Evolutionary conservation across 2,888 invertebrate genomes (phyloP).

Genomic region (Empis livida): DNA sequence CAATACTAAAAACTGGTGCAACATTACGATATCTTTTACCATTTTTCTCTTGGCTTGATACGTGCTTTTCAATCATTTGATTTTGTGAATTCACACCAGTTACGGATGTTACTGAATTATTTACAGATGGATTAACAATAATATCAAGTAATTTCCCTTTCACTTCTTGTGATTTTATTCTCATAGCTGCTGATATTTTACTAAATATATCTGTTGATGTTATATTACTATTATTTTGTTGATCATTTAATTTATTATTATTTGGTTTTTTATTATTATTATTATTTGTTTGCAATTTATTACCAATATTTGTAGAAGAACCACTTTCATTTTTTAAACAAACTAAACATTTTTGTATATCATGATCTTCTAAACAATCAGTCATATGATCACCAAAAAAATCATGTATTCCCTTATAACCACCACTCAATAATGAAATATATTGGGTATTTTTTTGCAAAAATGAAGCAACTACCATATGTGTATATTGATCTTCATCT

Average conservation of each 20-base stretch:
- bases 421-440: constrained; percentile 84
- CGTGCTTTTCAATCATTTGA: constrained; percentile 56
- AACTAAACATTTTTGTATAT: constrained; percentile 64
- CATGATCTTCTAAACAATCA: constrained; percentile 75
- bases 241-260: constrained; percentile 29
- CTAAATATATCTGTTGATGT: constrained; percentile 52
- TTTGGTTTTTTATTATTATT: constrained; percentile 9
- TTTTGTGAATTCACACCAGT: neutral
- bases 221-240: constrained; percentile 2
- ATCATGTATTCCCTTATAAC: constrained; percentile 74
- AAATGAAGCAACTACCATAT: constrained; percentile 97
- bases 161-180: constrained; percentile 80
- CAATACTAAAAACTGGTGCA: constrained; percentile 87
- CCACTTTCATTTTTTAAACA: constrained; percentile 47
- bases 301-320: neutral
- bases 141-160: constrained; percentile 87
- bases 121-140: constrained; percentile 65
- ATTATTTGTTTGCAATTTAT: neutral
- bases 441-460: constrained; percentile 86
- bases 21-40: constrained; percentile 83
- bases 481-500: constrained; percentile 90
- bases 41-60: constrained; percentile 69
- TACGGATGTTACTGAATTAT: neutral
- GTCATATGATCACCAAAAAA: constrained; percentile 70
- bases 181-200: constrained; percentile 76